Base-by-base conservation (phyloP, 2,113 vertebrate species). In the Tympanuchus pallidicinctus region DNA sequence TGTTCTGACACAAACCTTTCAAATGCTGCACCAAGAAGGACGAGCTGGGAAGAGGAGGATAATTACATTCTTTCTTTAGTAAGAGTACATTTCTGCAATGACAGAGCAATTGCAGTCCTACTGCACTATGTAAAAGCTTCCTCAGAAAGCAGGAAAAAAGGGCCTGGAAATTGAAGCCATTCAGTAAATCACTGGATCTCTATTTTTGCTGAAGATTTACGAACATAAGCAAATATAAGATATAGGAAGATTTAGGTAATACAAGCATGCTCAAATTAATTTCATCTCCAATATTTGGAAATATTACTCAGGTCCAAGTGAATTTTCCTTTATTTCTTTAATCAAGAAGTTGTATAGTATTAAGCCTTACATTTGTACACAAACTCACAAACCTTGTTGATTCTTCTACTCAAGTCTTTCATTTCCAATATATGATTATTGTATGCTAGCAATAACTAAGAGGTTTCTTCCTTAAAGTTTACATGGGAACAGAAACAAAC, bases 21-120 rank as follows among this genome's bases (percentile, higher is more conserved):
- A 90, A 93, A 74, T 52, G 54, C 40, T 7, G 3, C 43, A 64
- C 65, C 30, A 82, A 86, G 76, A 93, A 95, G 64, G 57, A 60
- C 25, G 82, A 57, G 72, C 50, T 94, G 54, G 77, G 87, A 93
- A 87, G 61, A 85, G 84, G 38, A 82, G 71, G 75, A 70, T 93
- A 96, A 94, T 93, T 92, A 89, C 27, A 25, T 3, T 86, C 92
- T 81, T 93, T 92, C 93, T 92, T 92, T 91, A 92, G 86, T 74
- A 82, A n/a, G 59, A 85, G 59, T 45, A 82, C 19, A 84, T 93
- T 86, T 92, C 34, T 94, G 48, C 42, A 78, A 54, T 28, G 56
- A 64, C 74, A n/a, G 24, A 81, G 60, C 82, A 93, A 93, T 92
- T 94, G 73, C 82, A 77, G 43, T 59, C 61, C 48, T 92, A 40